Conservation (phyloP, 2,888 invertebrate genomes). For the Oscheius sp. region DNA sequence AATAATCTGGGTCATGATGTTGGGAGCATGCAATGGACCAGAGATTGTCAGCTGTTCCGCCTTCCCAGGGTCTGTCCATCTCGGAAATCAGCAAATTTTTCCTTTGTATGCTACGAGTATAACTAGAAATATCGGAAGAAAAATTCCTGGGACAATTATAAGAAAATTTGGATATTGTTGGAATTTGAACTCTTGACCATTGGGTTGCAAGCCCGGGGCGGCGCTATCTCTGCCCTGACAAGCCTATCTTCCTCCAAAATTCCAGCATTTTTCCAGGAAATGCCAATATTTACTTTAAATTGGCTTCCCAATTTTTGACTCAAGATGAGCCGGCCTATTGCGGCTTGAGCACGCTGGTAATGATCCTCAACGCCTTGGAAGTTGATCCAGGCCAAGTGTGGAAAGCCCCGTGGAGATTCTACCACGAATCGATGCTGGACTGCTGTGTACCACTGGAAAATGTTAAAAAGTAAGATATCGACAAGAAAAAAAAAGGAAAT, state of each 20-base stretch:
- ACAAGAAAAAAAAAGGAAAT: not conserved
- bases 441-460: conserved; percentile 74
- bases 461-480: conserved; percentile 56
- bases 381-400: conserved; percentile 73
- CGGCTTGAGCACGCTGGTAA: conserved; percentile 74
- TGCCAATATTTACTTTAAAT: conserved; percentile 74
- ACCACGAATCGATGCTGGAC: conserved; percentile 75
- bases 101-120: no score
- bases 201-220: no score
- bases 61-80: no score
- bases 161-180: no score
- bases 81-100: no score
- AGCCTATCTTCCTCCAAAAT: no score
- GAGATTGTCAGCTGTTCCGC: not conserved
- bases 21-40: no score
- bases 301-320: conserved; percentile 74
- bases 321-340: conserved; percentile 75
- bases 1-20: no score
- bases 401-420: conserved; percentile 75
- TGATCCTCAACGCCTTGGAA: conserved; percentile 74
- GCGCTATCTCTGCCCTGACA: no score
- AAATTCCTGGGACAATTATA: no score
- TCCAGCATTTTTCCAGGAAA: conserved; percentile 60
- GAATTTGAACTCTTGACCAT: no score
- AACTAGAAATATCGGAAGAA: no score